Conservation (phyloP, 2,888 invertebrate genomes). For the Tetranychus piercei region DNA sequence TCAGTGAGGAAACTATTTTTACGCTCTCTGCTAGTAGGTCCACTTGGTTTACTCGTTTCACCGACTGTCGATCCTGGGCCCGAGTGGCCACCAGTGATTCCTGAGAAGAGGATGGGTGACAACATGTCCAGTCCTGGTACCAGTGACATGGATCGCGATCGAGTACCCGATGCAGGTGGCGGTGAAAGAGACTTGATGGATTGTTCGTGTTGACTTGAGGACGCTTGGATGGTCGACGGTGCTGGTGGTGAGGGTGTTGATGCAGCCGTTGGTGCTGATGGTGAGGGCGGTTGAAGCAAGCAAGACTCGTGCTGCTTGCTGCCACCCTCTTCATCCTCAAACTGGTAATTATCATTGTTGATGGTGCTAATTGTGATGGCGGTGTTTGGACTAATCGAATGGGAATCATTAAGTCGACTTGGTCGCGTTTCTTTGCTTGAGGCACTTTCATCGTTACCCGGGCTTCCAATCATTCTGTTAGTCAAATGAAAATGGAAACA, state of each 20-base stretch:
- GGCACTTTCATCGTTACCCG: conserved; percentile 3
- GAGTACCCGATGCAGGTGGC: background rate
- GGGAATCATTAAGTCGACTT: background rate
- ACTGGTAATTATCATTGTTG: background rate
- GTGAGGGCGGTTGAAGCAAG: background rate
- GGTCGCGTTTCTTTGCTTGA: background rate
- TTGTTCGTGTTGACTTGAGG: background rate
- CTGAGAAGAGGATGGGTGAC: background rate
- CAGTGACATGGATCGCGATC: background rate
- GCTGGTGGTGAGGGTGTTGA: background rate
- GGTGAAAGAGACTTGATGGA: background rate
- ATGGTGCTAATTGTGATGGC: background rate
- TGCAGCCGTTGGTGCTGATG: background rate
- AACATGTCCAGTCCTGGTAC: background rate
- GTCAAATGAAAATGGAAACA: background rate
- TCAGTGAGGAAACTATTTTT: background rate
- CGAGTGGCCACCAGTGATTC: background rate
- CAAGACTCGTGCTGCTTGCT: too few relatives aligned
- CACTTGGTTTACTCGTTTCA: background rate
- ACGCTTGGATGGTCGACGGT: background rate
- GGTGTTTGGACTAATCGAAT: background rate
- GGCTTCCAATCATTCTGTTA: background rate
- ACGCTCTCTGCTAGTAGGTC: background rate
- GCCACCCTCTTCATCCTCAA: background rate
- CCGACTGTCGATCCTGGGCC: background rate